A percentile compares a stretch with the other conserved stretches of the same genome.
Conservation (phyloP, 1,140 invertebrate species). For the Acromyrmex echinatior region DNA sequence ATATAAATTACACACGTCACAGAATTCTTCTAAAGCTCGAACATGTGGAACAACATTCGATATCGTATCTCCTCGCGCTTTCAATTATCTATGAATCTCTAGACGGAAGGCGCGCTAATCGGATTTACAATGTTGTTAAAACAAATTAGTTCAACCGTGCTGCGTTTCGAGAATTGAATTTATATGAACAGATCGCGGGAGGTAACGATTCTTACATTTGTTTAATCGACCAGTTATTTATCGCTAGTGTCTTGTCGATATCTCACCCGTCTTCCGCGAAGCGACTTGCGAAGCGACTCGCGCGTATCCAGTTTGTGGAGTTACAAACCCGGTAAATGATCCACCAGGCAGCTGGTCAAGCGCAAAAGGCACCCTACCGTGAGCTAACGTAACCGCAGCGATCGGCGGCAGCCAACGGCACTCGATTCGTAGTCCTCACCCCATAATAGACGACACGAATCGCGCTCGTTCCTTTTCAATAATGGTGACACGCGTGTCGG, state of each 20-base stretch:
- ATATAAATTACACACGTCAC: slow-evolving; percentile 49
- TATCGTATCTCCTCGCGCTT: slow-evolving; percentile 32
- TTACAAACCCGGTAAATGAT: slow-evolving; percentile 39
- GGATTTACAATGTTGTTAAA: slow-evolving; percentile 45
- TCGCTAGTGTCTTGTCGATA: neutral
- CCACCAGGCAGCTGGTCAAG: slow-evolving; percentile 68
- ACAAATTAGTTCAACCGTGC: slow-evolving; percentile 43
- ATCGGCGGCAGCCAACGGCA: slow-evolving; percentile 52
- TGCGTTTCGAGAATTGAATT: slow-evolving; percentile 16
- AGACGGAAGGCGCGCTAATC: slow-evolving; percentile 13
- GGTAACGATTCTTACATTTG: slow-evolving; percentile 25
- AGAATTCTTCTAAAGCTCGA: neutral
- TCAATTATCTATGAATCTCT: slow-evolving; percentile 25
- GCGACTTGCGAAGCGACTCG: too few species aligned
- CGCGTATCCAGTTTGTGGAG: slow-evolving; percentile 36
- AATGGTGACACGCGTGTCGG: slow-evolving; percentile 55
- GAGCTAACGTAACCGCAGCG: slow-evolving; percentile 55
- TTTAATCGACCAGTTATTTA: neutral
- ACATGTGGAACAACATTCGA: slow-evolving; percentile 31
- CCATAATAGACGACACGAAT: slow-evolving; percentile 25
- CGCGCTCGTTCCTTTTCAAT: slow-evolving; percentile 48
- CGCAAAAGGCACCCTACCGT: slow-evolving; percentile 62
- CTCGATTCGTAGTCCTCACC: slow-evolving; percentile 33
- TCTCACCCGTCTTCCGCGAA: neutral
- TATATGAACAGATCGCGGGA: neutral